Evolutionary conservation across 2,888 invertebrate species (phyloP), one percentile per base, ranked within the genome.

Genomic region (Noctua pronuba): DNA sequence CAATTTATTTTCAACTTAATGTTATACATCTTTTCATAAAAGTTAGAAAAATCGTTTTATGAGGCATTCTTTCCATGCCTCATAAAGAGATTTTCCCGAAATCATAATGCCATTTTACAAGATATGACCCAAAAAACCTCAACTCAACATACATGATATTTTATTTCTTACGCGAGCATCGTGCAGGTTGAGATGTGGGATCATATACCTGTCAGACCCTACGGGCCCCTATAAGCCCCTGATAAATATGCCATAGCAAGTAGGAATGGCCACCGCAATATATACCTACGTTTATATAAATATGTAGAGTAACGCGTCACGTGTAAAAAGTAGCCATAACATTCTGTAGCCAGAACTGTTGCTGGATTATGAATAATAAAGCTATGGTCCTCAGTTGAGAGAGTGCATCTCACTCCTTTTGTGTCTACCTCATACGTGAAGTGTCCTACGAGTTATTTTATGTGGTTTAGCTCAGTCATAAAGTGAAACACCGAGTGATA

Each of bases 201-300:
- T 80, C 77, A 75, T 87, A 87, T 87, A 85, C 79, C 75, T 85
- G 81, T 85, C 86, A 84, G 65, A 82, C 78, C 86, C 60, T 68
- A 69, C 66, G 58, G 82, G 78, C 79, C 68, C 66, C 64, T 76
- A 71, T 84, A 88, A 87, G 85, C 84, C 84, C 74, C 79, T 88
- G 86, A 86, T 90, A 87, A 88, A 88, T 84, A 84, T 84, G 79
- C 74, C 77, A 73, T 68, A 76, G 75, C 35, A 60, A 60, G 76
- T 49, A 75, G 75, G 72, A 78, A 68, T 66, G 75, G 78, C 69
- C 72, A 55, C 60, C 44, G 60, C 46, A 21, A 64, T 67, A 68
- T 49, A 62, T 24, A 35, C n/a, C 46, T 1, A 5, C 10, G 21
- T 62, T 21, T 62, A 35, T 62, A 21, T 10, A 35, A 28, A 21